phyloP scores from a whole-genome alignment of 1,140 invertebrate species.

The Drosophila erecta region DNA sequence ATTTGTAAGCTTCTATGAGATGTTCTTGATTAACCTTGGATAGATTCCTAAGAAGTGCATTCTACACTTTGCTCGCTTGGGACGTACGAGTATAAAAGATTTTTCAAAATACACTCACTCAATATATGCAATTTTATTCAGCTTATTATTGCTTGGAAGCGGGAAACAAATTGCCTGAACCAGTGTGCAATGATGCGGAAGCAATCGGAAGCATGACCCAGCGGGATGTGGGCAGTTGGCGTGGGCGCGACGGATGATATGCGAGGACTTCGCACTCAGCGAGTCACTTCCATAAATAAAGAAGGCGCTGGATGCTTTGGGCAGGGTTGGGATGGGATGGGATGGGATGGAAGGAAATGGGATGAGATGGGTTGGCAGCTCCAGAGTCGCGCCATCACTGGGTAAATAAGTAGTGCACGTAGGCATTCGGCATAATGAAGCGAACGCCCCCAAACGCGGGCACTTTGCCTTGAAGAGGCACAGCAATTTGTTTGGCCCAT shows the following conservation, averaged over 20 bases:
- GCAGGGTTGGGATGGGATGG: not conserved
- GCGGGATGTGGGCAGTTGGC: constrained; percentile 37
- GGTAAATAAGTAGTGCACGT: constrained; percentile 82
- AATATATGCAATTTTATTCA: constrained; percentile 18
- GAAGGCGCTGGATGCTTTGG: constrained; percentile 13
- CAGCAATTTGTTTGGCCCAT: constrained; percentile 55
- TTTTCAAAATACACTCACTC: not conserved
- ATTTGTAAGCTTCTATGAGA: not conserved
- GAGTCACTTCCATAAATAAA: constrained; percentile 61
- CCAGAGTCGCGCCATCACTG: constrained; percentile 70
- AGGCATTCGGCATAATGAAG: constrained; percentile 79
- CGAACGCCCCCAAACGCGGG: constrained; percentile 20
- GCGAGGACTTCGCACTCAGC: constrained; percentile 50
- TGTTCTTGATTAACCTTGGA: not conserved
- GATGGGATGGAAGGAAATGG: too few relatives aligned
- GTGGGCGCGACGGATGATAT: constrained; percentile 40
- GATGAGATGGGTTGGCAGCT: not conserved
- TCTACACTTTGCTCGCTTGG: not conserved
- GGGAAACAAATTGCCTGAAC: constrained; percentile 42
- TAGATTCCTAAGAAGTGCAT: not conserved
- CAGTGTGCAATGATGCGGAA: constrained; percentile 58
- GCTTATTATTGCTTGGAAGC: constrained; percentile 34
- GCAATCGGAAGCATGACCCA: constrained; percentile 55
- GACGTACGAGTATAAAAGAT: not conserved
- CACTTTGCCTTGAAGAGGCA: constrained; percentile 9